Evolutionary conservation across 2,797 vertebrate species (phyloP), one percentile per base, ranked within the genome.

Genomic region (Astyanax mexicanus): DNA sequence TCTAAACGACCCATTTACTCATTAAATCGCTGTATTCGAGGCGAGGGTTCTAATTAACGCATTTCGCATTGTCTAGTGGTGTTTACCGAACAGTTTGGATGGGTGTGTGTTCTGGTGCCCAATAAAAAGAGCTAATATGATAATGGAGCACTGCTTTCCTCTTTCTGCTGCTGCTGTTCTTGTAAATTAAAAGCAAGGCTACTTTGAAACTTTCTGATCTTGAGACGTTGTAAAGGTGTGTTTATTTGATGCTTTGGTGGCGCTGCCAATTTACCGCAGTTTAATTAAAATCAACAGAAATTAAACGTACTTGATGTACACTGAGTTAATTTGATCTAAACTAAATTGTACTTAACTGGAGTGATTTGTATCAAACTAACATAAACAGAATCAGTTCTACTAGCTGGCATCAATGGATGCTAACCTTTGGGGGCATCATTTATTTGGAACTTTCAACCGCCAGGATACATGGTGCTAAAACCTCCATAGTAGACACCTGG

Each of bases 31-130:
- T 38, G 38, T 15, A 51, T 74, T 73, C 15, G 35, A 72, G 69
- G 62, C 54, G 57, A 69, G 64, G 64, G 68, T 52, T 78, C 21
- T 25, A 51, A 58, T 69, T 68, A 72, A 57, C 64, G 70, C 32
- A 6, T 67, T 74, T 82, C 73, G 69, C 37, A 80, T 80, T 61
- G 44, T 42, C 45, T 52, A 15, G n/a, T 27, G 65, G 32, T 69
- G 68, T 61, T 37, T 77, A 58, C 67, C 57, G 55, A 45, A 61
- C 52, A 12, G 25, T 44, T 65, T 62, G 40, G 73, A 66, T 75
- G 66, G 12, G 52, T n/a, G n/a, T 55, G 52, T 55, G 76, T 69
- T 72, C 68, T 51, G 38, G 15, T 3, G 4, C 45, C 64, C 42
- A 58, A 61, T 58, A 40, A 15, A 19, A 69, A 72, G 21, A 52